Percentiles rank a stretch among this genome's conserved stretches.
These are phyloP conservation scores for Protosalanx chinensis DNA, from an alignment of 2,797 vertebrate species.

Conservation along the genomic window DNA sequence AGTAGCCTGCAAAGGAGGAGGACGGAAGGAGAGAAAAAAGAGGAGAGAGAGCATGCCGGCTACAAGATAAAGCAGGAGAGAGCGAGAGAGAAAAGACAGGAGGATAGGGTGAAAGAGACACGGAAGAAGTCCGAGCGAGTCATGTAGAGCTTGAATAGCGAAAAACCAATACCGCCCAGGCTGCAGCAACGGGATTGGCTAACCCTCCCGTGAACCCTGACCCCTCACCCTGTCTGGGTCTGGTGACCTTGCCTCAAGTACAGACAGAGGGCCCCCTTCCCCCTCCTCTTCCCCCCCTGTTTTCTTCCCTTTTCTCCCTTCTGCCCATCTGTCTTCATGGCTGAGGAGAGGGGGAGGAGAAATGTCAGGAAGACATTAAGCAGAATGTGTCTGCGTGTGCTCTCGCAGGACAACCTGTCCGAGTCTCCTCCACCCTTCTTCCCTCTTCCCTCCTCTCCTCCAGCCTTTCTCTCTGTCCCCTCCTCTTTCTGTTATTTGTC, in stretches of 20 bases:
- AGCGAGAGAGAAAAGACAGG: neutral
- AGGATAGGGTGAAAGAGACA: neutral
- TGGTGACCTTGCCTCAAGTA: slow-evolving; percentile 71
- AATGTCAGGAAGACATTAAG: slow-evolving; percentile 83
- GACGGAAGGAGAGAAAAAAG: neutral
- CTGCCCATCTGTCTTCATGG: slow-evolving; percentile 52
- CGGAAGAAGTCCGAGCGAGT: neutral
- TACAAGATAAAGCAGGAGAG: neutral
- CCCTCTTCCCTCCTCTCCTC: neutral
- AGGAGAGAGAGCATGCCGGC: no score
- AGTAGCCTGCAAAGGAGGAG: neutral
- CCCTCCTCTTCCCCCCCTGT: slow-evolving; percentile 12
- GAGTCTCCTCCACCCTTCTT: slow-evolving; percentile 51
- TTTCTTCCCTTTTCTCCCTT: slow-evolving; percentile 27
- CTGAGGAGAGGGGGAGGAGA: slow-evolving; percentile 61
- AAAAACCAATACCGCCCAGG: slow-evolving; percentile 65
- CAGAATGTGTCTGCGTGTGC: slow-evolving; percentile 71
- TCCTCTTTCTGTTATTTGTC: neutral
- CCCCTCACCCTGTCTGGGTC: slow-evolving; percentile 85
- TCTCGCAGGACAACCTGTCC: slow-evolving; percentile 71
- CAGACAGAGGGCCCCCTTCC: slow-evolving; percentile 54
- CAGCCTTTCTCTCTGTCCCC: neutral
- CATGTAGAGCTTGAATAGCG: neutral
- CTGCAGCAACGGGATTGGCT: slow-evolving; percentile 65
- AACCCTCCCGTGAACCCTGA: slow-evolving; percentile 86